Evolutionary conservation across 2,113 vertebrate genomes (phyloP).

Genomic region (Pteronura brasiliensis): DNA sequence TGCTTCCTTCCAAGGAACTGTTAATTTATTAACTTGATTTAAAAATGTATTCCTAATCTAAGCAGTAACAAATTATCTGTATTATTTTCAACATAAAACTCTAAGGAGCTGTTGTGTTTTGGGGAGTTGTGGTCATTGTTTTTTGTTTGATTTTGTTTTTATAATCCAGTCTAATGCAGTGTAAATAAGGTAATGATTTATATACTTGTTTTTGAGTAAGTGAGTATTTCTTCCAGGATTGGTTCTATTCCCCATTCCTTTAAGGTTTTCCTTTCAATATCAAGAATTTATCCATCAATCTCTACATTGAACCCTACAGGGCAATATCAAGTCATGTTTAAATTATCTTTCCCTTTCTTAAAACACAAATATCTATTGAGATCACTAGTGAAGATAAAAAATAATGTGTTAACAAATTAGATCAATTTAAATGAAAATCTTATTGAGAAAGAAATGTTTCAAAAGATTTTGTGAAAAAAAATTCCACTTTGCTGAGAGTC

Average conservation of each 20-base stretch:
- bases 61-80: not conserved
- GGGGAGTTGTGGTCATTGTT: accelerated
- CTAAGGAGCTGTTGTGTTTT: not conserved
- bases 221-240: not conserved
- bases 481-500: not conserved
- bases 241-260: not conserved
- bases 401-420: not conserved
- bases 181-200: not conserved
- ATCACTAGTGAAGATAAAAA: not conserved
- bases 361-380: not conserved
- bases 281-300: not conserved
- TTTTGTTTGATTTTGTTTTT: not conserved
- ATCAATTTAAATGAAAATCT: not conserved
- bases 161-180: not conserved
- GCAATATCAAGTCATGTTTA: not conserved
- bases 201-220: not conserved
- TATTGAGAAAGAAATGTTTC: not conserved
- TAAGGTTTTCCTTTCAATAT: not conserved
- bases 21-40: not conserved
- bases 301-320: not conserved
- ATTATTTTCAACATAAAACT: not conserved
- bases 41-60: not conserved
- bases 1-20: not conserved
- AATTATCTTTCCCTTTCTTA: not conserved
- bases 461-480: not conserved